These are phyloP conservation scores for Entomobrya proxima DNA, from an alignment of 2,888 invertebrate genomes.

Conservation along the genomic window DNA sequence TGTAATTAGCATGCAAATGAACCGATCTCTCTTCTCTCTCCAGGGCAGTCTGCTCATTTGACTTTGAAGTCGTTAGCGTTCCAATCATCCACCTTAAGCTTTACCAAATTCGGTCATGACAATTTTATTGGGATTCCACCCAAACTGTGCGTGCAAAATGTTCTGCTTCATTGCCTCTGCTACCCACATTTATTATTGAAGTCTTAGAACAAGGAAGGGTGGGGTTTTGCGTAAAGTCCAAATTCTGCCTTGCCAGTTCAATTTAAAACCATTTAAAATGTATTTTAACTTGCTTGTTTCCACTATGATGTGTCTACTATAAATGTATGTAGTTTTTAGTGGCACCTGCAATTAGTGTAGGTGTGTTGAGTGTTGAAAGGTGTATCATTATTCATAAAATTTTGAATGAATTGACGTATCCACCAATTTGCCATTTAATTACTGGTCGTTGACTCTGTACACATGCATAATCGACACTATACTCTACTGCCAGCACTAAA, in stretches of 20 bases:
- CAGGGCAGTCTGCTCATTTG: conserved; percentile 21
- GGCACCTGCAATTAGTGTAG: too few species aligned
- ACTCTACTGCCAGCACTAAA: not conserved
- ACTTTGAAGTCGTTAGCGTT: conserved; percentile 24
- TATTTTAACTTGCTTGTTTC: not conserved
- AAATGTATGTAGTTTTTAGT: too few species aligned
- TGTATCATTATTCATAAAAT: too few species aligned
- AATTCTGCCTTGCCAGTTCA: not conserved
- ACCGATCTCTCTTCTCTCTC: conserved; percentile 21
- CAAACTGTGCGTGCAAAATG: not conserved
- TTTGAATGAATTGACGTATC: too few species aligned
- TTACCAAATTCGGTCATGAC: conserved; percentile 52
- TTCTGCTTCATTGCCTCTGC: not conserved
- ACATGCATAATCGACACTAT: not conserved
- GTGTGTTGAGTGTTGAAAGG: too few species aligned
- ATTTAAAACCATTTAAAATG: conserved; percentile 9
- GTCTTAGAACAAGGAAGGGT: too few species aligned
- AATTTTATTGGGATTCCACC: conserved; percentile 38
- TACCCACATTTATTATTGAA: too few species aligned
- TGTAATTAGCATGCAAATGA: conserved; percentile 62
- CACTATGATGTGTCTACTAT: too few species aligned
- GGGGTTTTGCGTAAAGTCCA: not conserved
- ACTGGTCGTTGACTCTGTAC: not conserved
- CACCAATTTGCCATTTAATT: conserved; percentile 2
- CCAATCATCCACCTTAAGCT: conserved; percentile 9